phyloP scores from a whole-genome alignment of 2,797 vertebrate genomes.

The Silurus lanzhouensis region DNA sequence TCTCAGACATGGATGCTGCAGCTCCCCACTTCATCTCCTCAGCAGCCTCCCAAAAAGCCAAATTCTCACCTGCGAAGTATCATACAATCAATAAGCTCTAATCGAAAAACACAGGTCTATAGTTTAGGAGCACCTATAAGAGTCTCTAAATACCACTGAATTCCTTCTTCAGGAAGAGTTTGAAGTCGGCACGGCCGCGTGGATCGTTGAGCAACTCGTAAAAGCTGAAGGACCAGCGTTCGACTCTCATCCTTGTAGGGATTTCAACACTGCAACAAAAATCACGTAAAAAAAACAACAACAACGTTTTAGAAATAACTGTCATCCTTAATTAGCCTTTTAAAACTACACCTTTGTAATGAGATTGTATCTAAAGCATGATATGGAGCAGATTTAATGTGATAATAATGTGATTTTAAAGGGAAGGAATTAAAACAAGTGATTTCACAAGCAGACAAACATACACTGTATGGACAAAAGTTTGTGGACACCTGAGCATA shows the following conservation, averaged over 20 bases:
- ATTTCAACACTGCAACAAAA: constrained; percentile 78
- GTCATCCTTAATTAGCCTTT: neutral
- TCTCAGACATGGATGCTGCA: constrained; percentile 85
- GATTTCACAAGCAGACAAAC: neutral
- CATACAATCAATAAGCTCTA: neutral
- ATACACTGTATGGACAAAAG: neutral
- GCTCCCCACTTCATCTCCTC: constrained; percentile 94
- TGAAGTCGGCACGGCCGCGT: constrained; percentile 90
- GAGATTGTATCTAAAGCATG: neutral
- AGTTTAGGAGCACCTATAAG: neutral
- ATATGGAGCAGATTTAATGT: neutral
- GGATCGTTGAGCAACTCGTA: constrained; percentile 89
- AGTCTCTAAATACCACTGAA: constrained; percentile 84
- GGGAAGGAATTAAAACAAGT: neutral
- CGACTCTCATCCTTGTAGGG: constrained; percentile 91
- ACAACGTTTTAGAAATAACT: too few species aligned
- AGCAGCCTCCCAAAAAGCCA: constrained; percentile 97
- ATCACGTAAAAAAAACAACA: too few species aligned
- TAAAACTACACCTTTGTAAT: neutral
- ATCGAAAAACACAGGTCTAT: neutral
- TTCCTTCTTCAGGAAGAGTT: constrained; percentile 94
- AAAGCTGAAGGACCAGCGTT: constrained; percentile 95
- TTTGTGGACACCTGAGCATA: too few species aligned
- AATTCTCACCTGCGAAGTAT: constrained; percentile 83
- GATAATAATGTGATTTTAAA: neutral